Base-by-base conservation (phyloP, 1,140 invertebrate species). In the Sminthurides bifidus region DNA sequence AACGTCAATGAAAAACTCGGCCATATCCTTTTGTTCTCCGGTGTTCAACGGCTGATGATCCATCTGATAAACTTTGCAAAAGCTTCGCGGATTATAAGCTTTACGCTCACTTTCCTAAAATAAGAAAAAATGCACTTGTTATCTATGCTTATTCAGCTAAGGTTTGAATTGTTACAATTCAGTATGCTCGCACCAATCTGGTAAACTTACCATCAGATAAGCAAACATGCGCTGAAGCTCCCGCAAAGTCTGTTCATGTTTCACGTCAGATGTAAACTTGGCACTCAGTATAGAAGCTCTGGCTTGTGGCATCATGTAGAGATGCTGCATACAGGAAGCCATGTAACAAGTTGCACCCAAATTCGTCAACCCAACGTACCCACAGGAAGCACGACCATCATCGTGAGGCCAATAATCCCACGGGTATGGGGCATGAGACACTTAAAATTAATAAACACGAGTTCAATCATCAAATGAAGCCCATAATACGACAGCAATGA, bases 321-420 rank as follows among this genome's bases (percentile, higher is more conserved):
- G 21, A 30, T 76, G 92, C 69, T 96, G 92, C 80, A 95, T 90
- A 68, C 89, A 93, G 21, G 91, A 91, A 2, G 92, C 92, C 88
- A 95, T 92, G 69, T 96, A 95, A 69, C 92, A 96, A 0, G 92
- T 95, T 14, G 92, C 92, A 21, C 92, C 92, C 4, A 95, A 73
- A 72, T 96, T 96, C 0, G 89, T 92, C 3, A 95, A 72, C 0
- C 92, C 92, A 0, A 93, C 90, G 71, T 92, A 94, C 4, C 91
- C 92, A 71, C 89, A 93, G 65, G 92, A 87, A 0, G 90, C 87
- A 2, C 91, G 73, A 0, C 88, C 89, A 69, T 94, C 91, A 66
- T 95, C 92, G 58, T 91, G 85, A 1, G 92, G 92, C 92, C 92
- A 94, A 71, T 94, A 92, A 70, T 95, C 92, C 91, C 91, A 94